These are phyloP conservation scores for Aulostomus chinensis DNA, from an alignment of 2,797 vertebrate species.

Conservation along the genomic window DNA sequence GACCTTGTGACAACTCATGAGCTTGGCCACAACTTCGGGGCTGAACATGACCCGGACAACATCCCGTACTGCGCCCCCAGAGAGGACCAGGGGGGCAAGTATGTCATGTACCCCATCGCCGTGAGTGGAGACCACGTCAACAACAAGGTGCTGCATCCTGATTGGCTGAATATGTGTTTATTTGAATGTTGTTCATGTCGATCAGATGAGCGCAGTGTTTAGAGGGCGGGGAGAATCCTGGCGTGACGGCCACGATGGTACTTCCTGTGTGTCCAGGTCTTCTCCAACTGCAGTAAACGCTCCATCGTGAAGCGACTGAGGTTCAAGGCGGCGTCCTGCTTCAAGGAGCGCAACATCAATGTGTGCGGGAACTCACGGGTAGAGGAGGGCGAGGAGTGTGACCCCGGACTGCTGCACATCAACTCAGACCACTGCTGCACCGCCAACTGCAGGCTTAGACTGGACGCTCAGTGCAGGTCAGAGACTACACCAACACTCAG, in stretches of 20 bases:
- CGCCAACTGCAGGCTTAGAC: constrained; percentile 81
- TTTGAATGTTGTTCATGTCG: too few relatives aligned
- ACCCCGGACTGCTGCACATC: constrained; percentile 90
- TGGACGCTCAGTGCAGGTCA: constrained; percentile 88
- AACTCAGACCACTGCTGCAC: constrained; percentile 89
- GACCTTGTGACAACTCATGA: constrained; percentile 97
- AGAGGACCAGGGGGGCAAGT: constrained; percentile 95
- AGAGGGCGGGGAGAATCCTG: too few relatives aligned
- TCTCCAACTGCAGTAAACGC: constrained; percentile 93
- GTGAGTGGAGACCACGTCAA: constrained; percentile 97
- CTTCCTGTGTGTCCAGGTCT: constrained; percentile 78
- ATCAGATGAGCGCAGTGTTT: too few relatives aligned
- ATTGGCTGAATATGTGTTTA: too few relatives aligned
- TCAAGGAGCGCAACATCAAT: constrained; percentile 89
- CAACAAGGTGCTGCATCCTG: constrained; percentile 99
- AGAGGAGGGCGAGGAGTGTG: constrained; percentile 92
- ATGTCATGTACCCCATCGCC: constrained; percentile 96
- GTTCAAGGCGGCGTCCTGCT: constrained; percentile 87
- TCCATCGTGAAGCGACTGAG: constrained; percentile 89
- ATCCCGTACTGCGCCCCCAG: constrained; percentile 87
- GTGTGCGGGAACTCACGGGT: constrained; percentile 96
- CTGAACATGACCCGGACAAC: constrained; percentile 93
- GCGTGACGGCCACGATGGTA: too few relatives aligned
- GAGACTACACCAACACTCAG: too few relatives aligned
- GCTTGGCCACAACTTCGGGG: constrained; percentile 95